phyloP scores from a whole-genome alignment of 2,797 vertebrate species.

The Melopsittacus undulatus region DNA sequence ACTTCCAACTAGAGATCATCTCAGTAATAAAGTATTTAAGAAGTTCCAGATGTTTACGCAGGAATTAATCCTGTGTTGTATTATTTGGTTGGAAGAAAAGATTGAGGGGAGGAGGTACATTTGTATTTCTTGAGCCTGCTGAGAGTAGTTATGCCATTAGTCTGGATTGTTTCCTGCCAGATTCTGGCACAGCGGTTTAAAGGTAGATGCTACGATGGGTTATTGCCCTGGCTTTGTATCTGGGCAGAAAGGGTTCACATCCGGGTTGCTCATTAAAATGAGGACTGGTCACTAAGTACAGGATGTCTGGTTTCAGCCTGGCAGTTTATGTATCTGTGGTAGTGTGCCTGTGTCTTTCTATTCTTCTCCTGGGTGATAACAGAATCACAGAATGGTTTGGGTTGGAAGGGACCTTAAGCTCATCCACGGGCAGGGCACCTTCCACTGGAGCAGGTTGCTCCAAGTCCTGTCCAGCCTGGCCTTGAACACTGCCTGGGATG shows the following conservation, averaged over 20 bases:
- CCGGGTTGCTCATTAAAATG: neutral
- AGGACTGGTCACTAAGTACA: neutral
- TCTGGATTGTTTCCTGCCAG: slow-evolving; percentile 40
- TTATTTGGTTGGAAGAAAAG: slow-evolving; percentile 22
- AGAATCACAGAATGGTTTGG: neutral
- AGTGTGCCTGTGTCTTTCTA: neutral
- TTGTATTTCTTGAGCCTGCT: slow-evolving; percentile 34
- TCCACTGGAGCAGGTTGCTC: neutral
- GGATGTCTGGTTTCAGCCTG: neutral
- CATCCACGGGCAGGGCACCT: neutral
- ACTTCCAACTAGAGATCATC: neutral
- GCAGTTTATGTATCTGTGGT: neutral
- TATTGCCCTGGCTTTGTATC: slow-evolving; percentile 17
- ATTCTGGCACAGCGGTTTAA: neutral
- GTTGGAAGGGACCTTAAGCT: neutral
- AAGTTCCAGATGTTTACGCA: slow-evolving; percentile 55
- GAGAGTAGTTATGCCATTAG: slow-evolving; percentile 24
- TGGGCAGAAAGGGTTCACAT: neutral
- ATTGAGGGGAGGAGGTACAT: neutral
- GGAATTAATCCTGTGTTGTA: slow-evolving; percentile 6
- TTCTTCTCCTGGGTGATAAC: neutral
- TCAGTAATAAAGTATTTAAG: slow-evolving; percentile 33
- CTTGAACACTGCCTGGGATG: neutral
- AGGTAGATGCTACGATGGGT: neutral
- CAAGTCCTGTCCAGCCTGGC: neutral